Evolutionary conservation across 2,888 invertebrate genomes (phyloP).

Genomic region (Capitulum mitella): DNA sequence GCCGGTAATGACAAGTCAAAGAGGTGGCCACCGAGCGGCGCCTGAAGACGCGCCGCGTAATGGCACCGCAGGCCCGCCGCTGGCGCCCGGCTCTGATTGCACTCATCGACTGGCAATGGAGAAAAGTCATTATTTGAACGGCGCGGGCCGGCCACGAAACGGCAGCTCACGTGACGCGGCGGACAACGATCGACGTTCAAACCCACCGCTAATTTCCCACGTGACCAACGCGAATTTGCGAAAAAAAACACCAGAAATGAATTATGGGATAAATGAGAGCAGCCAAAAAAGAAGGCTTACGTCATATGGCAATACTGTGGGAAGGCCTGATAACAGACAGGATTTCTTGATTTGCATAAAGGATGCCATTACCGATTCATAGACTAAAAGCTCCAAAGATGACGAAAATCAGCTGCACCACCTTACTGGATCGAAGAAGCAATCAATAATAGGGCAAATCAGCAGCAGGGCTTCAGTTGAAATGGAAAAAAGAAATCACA

Average conservation of each 20-base stretch:
- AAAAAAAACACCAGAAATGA: too few species aligned
- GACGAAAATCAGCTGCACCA: too few species aligned
- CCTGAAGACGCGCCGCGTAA: background rate
- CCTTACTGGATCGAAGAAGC: too few species aligned
- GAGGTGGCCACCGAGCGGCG: background rate
- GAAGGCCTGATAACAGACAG: too few species aligned
- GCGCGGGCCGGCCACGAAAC: background rate
- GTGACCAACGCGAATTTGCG: background rate
- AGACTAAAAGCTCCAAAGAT: too few species aligned
- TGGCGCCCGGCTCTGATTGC: background rate
- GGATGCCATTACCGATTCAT: too few species aligned
- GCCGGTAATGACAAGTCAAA: background rate
- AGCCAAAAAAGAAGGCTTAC: too few species aligned
- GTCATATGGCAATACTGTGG: background rate
- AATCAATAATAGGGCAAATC: too few species aligned
- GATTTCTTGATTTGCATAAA: too few species aligned
- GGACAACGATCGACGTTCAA: background rate
- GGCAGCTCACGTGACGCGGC: background rate
- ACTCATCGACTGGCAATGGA: background rate
- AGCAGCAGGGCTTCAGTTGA: too few species aligned
- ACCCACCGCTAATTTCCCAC: background rate
- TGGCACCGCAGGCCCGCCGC: background rate
- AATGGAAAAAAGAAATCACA: too few species aligned
- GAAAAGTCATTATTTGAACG: slow-evolving; percentile 7
- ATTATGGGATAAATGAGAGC: too few species aligned